Evolutionary conservation across 2,113 vertebrate species (phyloP), one percentile per base, ranked within the genome.

Genomic region (Struthidea cinerea): DNA sequence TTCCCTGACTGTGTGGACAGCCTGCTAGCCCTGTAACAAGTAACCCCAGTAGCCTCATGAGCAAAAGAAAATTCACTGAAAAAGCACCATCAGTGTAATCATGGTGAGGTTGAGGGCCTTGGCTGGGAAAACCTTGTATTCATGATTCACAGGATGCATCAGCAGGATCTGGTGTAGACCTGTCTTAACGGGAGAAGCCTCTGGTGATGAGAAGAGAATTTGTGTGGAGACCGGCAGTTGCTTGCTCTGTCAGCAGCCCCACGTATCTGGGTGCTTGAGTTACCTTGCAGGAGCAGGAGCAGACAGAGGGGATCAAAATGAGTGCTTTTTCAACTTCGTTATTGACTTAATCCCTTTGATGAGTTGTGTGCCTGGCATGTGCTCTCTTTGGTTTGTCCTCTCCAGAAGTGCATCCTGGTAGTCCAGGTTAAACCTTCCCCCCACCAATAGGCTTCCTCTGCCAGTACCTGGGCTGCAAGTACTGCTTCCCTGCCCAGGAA

Each of bases 131-230:
- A 46, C 21, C 39, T 67, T 1, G 0, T 60, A 15, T 91, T 76
- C 2, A 6, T 96, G 74, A 94, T 76, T 94, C 92, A 89, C 76
- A 60, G 84, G 67, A 37, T 85, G 71, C 88, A 84, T 92, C 94
- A 94, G 85, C 85, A 90, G 49, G 49, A 49, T 91, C 85, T 56
- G 80, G 90, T 68, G 82, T 78, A 88, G 88, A 80, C 85, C 61
- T 95, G 82, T 44, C 87, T 47, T 68, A 78, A 75, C 0, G 3
- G 57, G 37, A 80, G 73, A 68, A 79, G 37, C 61, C 44, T 84
- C 56, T 84, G 44, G 41, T 84, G 77, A 75, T 1, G 8, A 52
- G 39, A 80, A 84, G 42, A 61, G 35, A 8, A 27, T 90, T 84
- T 63, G 19, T 42, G 76, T n/a, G 49, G 84, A 84, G 44, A 46